These are phyloP conservation scores for Galaxea fascicularis DNA, from an alignment of 92 coral and sea anemone species.

Conservation along the genomic window DNA sequence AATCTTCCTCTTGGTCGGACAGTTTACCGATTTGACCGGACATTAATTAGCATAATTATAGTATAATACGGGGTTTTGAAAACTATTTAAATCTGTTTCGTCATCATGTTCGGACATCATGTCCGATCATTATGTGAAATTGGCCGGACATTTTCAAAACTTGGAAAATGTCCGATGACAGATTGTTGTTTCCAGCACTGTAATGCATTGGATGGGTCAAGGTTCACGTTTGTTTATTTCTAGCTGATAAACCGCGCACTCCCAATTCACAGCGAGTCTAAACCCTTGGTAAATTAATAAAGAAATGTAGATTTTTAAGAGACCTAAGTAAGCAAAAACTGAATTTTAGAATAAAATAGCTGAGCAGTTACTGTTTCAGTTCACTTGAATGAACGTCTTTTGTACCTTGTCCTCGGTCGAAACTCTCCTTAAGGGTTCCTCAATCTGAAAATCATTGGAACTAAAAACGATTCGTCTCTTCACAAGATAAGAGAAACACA, in stretches of 20 bases:
- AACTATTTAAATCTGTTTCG: too few relatives aligned
- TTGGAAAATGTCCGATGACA: too few relatives aligned
- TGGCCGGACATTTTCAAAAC: too few relatives aligned
- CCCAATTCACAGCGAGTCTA: background rate
- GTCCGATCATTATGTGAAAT: too few relatives aligned
- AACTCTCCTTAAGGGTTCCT: background rate
- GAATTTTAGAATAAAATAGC: background rate
- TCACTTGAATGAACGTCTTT: background rate
- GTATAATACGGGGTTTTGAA: too few relatives aligned
- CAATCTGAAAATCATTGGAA: background rate
- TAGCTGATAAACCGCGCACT: background rate
- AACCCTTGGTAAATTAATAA: background rate
- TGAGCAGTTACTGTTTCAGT: background rate
- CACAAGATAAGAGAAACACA: too few relatives aligned
- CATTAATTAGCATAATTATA: too few relatives aligned
- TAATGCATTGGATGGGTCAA: background rate
- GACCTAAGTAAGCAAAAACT: background rate
- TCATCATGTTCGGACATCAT: too few relatives aligned
- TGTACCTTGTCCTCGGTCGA: background rate
- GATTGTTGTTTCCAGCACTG: too few relatives aligned
- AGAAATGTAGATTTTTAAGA: slow-evolving; percentile 29
- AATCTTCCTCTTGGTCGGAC: too few relatives aligned
- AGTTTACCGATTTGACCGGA: too few relatives aligned
- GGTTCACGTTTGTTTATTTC: background rate
- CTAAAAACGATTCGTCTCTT: too few relatives aligned